phyloP scores from a whole-genome alignment of 2,113 vertebrate species.

The Vireo altiloquus region DNA sequence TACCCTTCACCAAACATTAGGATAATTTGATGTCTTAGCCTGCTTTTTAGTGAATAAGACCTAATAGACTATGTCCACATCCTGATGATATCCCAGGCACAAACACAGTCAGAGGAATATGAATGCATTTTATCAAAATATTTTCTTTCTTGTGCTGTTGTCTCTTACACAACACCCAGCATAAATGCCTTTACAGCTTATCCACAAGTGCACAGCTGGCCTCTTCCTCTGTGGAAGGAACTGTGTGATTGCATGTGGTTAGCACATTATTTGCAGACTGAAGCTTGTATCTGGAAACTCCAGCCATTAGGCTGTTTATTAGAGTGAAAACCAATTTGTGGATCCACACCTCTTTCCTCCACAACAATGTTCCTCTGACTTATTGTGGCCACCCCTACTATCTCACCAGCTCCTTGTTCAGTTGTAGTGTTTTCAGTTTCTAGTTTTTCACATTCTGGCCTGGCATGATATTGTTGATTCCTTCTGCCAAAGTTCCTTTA shows the following conservation, averaged over 20 bases:
- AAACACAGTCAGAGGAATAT: background rate
- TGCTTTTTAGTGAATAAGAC: background rate
- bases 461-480: background rate
- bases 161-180: background rate
- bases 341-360: background rate
- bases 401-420: background rate
- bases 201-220: background rate
- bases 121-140: background rate
- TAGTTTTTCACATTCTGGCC: background rate
- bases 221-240: background rate
- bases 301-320: background rate
- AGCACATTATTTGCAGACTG: background rate
- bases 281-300: background rate
- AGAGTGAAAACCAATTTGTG: background rate
- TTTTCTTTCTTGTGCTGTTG: background rate
- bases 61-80: background rate
- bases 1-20: background rate
- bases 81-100: background rate
- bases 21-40: background rate
- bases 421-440: background rate
- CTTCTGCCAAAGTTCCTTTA: background rate
- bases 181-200: background rate
- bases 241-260: background rate
- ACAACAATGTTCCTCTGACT: background rate
- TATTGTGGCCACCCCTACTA: background rate